These are phyloP conservation scores for Tautogolabrus adspersus DNA, from an alignment of 2,113 vertebrate genomes.

Conservation along the genomic window DNA sequence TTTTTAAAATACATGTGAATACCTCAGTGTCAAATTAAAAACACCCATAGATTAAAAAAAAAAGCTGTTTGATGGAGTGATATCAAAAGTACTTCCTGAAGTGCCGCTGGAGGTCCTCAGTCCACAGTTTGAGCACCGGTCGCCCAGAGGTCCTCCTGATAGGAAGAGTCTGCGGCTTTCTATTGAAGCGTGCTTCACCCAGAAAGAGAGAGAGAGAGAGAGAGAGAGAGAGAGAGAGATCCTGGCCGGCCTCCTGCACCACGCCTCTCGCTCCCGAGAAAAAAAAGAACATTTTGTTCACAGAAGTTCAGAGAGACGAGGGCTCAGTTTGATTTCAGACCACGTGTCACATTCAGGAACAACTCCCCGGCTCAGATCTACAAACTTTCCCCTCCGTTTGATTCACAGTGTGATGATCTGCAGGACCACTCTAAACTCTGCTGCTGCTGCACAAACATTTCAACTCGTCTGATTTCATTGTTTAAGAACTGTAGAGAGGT, in stretches of 20 bases:
- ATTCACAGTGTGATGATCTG: slow-evolving; percentile 18
- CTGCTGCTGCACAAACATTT: neutral
- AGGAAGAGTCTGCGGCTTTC: slow-evolving; percentile 45
- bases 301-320: slow-evolving; percentile 65
- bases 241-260: slow-evolving; percentile 61
- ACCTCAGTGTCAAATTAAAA: neutral
- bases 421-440: neutral
- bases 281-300: slow-evolving; percentile 82
- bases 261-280: slow-evolving; percentile 62
- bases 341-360: slow-evolving; percentile 77
- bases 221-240: slow-evolving; percentile 24
- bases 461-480: neutral
- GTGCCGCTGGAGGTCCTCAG: slow-evolving; percentile 35
- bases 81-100: neutral
- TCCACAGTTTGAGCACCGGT: neutral
- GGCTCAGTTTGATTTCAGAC: slow-evolving; percentile 69
- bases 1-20: no score
- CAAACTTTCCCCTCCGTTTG: no score
- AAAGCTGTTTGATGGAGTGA: neutral
- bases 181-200: slow-evolving; percentile 46
- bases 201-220: no score
- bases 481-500: no score
- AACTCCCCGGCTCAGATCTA: slow-evolving; percentile 51
- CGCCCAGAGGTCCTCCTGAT: slow-evolving; percentile 12
- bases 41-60: no score